Percentiles rank a stretch among this genome's conserved stretches.
Conservation (phyloP, 2,888 invertebrate genomes). For the Melanostoma mellinum region DNA sequence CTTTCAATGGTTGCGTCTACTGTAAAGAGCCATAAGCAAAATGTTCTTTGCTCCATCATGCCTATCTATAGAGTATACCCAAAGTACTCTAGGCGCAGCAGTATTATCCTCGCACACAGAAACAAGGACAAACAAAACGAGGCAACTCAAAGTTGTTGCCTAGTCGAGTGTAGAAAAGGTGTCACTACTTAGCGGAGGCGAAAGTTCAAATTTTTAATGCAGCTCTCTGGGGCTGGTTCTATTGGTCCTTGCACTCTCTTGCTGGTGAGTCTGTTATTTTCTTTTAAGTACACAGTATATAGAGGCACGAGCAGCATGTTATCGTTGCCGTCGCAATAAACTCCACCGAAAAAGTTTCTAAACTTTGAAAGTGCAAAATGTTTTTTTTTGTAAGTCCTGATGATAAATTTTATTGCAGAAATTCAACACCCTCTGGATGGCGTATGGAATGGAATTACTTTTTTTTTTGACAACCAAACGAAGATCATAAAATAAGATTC, state of each 20-base stretch:
- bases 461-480: slow-evolving; percentile 42
- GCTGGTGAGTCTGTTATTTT: slow-evolving; percentile 2
- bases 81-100: slow-evolving; percentile 1
- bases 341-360: slow-evolving; percentile 59
- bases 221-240: slow-evolving; percentile 41
- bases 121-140: slow-evolving; percentile 41
- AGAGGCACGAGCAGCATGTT: slow-evolving; percentile 45
- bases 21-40: no score
- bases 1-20: not conserved
- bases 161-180: slow-evolving; percentile 66
- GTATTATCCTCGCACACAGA: slow-evolving; percentile 50
- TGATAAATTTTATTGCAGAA: slow-evolving; percentile 59
- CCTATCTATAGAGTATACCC: no score
- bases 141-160: slow-evolving; percentile 41
- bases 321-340: slow-evolving; percentile 58
- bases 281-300: slow-evolving; percentile 13
- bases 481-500: slow-evolving; percentile 39
- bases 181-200: slow-evolving; percentile 65
- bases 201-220: slow-evolving; percentile 67
- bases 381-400: slow-evolving; percentile 41
- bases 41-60: no score
- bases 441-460: not conserved
- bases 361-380: slow-evolving; percentile 43
- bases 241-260: slow-evolving; percentile 13
- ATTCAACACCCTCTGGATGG: not conserved